phyloP scores from a whole-genome alignment of 2,113 vertebrate species.

The Calidris pugnax region DNA sequence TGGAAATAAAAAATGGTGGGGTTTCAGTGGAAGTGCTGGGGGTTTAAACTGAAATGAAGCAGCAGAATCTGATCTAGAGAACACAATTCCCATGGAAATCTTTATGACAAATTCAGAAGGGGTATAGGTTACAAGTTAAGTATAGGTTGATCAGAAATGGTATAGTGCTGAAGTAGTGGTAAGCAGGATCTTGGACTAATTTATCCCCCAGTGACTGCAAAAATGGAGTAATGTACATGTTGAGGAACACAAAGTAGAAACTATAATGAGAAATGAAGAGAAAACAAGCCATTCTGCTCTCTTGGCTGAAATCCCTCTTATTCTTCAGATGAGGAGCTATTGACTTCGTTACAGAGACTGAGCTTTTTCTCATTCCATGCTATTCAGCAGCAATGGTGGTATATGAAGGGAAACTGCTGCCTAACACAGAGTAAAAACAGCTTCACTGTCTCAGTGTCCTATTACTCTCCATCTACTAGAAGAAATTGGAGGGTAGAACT shows the following conservation, averaged over 20 bases:
- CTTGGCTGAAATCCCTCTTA: conserved; percentile 4
- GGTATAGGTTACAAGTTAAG: conserved; percentile 18
- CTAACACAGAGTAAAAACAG: neutral
- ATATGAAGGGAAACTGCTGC: conserved; percentile 18
- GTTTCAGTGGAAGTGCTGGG: neutral
- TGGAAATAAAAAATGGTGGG: neutral
- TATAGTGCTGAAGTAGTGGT: neutral
- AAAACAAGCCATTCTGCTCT: neutral
- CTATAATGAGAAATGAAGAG: neutral
- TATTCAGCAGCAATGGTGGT: neutral
- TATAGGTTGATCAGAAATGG: conserved; percentile 8
- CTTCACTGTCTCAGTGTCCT: neutral
- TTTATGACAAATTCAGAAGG: conserved; percentile 18
- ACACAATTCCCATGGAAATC: conserved; percentile 5
- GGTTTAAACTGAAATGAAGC: neutral
- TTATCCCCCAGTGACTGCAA: conserved; percentile 3
- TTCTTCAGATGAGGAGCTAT: neutral
- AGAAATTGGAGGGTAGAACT: neutral
- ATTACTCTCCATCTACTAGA: neutral
- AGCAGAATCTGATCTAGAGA: neutral
- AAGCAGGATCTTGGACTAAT: conserved; percentile 26
- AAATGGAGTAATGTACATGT: neutral
- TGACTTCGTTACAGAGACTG: neutral
- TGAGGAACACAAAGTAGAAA: neutral
- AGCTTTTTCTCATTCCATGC: neutral